Evolutionary conservation across 2,113 vertebrate genomes (phyloP).

Genomic region (Arvicanthis niloticus): DNA sequence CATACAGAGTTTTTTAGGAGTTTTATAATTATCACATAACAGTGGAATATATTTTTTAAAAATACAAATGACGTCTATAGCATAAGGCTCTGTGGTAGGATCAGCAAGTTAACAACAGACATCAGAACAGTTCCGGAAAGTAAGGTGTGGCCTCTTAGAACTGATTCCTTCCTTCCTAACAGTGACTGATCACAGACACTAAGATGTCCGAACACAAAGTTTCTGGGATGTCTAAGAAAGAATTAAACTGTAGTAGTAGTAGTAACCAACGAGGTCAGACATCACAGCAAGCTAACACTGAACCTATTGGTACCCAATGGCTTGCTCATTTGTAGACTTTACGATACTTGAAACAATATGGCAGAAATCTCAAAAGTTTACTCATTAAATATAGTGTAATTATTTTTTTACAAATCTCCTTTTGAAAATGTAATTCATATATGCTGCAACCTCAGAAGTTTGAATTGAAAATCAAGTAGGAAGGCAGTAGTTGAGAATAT

Average conservation of each 20-base stretch:
- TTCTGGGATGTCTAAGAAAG: slow-evolving; percentile 81
- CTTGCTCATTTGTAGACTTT: slow-evolving; percentile 81
- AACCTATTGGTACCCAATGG: slow-evolving; percentile 79
- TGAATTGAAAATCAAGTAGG: slow-evolving; percentile 80
- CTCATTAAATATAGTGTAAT: slow-evolving; percentile 80
- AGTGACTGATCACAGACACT: slow-evolving; percentile 78
- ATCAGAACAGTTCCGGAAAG: slow-evolving; percentile 85
- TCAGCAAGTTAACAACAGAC: slow-evolving; percentile 86
- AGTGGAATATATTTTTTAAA: slow-evolving; percentile 83
- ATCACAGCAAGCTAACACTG: slow-evolving; percentile 78
- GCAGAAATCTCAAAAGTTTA: slow-evolving; percentile 83
- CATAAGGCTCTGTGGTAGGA: slow-evolving; percentile 90
- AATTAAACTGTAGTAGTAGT: slow-evolving; percentile 78
- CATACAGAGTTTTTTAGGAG: slow-evolving; percentile 77
- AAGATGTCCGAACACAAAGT: slow-evolving; percentile 79
- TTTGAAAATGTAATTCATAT: slow-evolving; percentile 80
- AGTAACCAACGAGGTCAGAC: slow-evolving; percentile 70
- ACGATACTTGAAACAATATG: slow-evolving; percentile 84
- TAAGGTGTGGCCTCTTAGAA: slow-evolving; percentile 81
- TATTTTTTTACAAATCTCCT: slow-evolving; percentile 77
- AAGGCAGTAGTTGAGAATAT: slow-evolving; percentile 73
- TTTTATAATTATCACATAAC: slow-evolving; percentile 76
- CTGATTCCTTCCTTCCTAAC: slow-evolving; percentile 82
- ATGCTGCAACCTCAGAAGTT: slow-evolving; percentile 67
- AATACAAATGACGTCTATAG: slow-evolving; percentile 88